Evolutionary conservation across 2,113 vertebrate genomes (phyloP).

Genomic region (Noctilio leporinus): DNA sequence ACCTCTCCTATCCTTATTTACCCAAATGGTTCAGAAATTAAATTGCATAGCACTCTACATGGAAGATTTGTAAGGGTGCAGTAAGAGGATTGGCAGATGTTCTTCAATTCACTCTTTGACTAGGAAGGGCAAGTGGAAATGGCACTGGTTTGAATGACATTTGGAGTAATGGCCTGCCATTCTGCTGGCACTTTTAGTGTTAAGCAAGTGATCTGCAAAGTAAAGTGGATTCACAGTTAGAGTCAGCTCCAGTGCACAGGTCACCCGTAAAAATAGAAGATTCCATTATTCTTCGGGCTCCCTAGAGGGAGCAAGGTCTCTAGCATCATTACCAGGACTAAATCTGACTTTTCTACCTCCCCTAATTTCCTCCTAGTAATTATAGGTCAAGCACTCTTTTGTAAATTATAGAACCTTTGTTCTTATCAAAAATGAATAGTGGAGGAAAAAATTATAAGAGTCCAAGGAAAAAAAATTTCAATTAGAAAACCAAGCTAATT

Average conservation of each 20-base stretch:
- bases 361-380: slow-evolving; percentile 94
- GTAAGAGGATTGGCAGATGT: slow-evolving; percentile 81
- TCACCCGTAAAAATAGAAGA: slow-evolving; percentile 98
- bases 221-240: slow-evolving; percentile 87
- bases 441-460: slow-evolving; percentile 78
- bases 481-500: slow-evolving; percentile 99
- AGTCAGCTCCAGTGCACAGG: slow-evolving; percentile 91
- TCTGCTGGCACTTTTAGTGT: slow-evolving; percentile 87
- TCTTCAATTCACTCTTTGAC: slow-evolving; percentile 77
- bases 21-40: slow-evolving; percentile 66
- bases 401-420: slow-evolving; percentile 99
- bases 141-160: slow-evolving; percentile 84
- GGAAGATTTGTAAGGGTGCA: slow-evolving; percentile 71
- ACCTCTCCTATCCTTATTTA: slow-evolving; percentile 48
- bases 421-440: slow-evolving; percentile 92
- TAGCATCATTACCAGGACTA: slow-evolving; percentile 99
- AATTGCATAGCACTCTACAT: slow-evolving; percentile 65
- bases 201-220: slow-evolving; percentile 91
- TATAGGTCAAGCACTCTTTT: slow-evolving; percentile 99
- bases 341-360: slow-evolving; percentile 92
- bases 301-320: slow-evolving; percentile 95
- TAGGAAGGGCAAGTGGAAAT: slow-evolving; percentile 81
- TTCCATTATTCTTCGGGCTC: slow-evolving; percentile 98
- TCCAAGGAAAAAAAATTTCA: slow-evolving; percentile 90
- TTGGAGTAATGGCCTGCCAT: slow-evolving; percentile 90